A percentile compares a stretch with the other conserved stretches of the same genome.
Evolutionary conservation across 92 coral and sea anemone genomes (phyloP).

Genomic region (Zoanthus sociatus): DNA sequence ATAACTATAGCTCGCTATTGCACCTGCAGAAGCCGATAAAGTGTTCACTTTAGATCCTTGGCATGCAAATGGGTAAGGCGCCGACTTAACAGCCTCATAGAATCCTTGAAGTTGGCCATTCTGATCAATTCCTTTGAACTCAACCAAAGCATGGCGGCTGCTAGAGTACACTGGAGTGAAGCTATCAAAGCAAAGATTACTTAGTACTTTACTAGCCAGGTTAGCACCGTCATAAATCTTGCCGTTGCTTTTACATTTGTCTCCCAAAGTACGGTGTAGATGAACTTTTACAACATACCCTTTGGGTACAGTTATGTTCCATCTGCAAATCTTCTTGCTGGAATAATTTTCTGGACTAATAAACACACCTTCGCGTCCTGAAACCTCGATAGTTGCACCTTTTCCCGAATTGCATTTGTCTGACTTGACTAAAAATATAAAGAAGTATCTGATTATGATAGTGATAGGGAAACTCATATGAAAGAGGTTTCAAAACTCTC

Average conservation of each 20-base stretch:
- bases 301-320: slow-evolving; percentile 34
- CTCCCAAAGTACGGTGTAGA: background rate
- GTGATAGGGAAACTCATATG: background rate
- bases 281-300: slow-evolving; percentile 33
- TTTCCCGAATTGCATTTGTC: slow-evolving; percentile 13
- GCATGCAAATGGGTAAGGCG: slow-evolving; percentile 33
- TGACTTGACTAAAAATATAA: slow-evolving; percentile 13
- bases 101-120: background rate
- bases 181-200: slow-evolving; percentile 19
- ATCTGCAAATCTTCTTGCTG: background rate
- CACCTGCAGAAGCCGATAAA: slow-evolving; percentile 6
- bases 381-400: slow-evolving; percentile 20
- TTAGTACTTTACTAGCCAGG: slow-evolving; percentile 6
- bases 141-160: slow-evolving; percentile 25
- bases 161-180: slow-evolving; percentile 25
- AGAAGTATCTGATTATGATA: background rate
- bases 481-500: too few species aligned
- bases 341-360: slow-evolving; percentile 27
- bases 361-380: slow-evolving; percentile 29
- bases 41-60: background rate
- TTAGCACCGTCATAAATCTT: slow-evolving; percentile 30
- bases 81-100: slow-evolving; percentile 25
- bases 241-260: background rate
- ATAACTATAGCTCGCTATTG: slow-evolving; percentile 8
- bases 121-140: slow-evolving; percentile 7